phyloP scores from a whole-genome alignment of 2,888 invertebrate genomes.

The Arctia plantaginis region DNA sequence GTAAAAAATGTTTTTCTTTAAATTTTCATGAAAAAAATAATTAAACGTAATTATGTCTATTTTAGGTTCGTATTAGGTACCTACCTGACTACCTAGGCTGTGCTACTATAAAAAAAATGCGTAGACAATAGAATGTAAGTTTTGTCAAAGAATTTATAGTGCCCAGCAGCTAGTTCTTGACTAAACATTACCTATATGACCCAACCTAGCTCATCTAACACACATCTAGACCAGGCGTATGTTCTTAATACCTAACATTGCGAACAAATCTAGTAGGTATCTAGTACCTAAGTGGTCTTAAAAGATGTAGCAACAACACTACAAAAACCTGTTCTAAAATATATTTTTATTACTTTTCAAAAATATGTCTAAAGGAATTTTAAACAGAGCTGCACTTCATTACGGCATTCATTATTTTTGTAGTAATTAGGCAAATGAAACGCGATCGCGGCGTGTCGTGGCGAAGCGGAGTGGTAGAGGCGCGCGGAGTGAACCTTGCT shows the following conservation, averaged over 20 bases:
- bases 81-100: neutral
- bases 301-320: neutral
- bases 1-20: too few species aligned
- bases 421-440: slow-evolving; percentile 83
- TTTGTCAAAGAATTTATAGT: neutral
- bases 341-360: slow-evolving; percentile 6
- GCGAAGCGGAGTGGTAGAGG: slow-evolving; percentile 23
- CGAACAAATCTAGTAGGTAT: too few species aligned
- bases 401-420: slow-evolving; percentile 78
- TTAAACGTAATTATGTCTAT: too few species aligned
- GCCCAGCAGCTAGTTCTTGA: too few species aligned
- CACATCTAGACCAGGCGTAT: neutral
- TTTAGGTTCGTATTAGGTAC: too few species aligned
- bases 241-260: neutral
- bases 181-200: too few species aligned
- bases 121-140: neutral
- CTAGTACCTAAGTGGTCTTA: neutral
- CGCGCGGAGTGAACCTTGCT: slow-evolving; percentile 33
- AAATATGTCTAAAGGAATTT: slow-evolving; percentile 22
- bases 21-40: too few species aligned
- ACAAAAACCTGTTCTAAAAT: neutral
- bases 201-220: too few species aligned
- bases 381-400: slow-evolving; percentile 62
- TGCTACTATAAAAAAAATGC: neutral
- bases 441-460: slow-evolving; percentile 56